phyloP scores from a whole-genome alignment of 2,113 vertebrate species.

The Scopus umbretta region DNA sequence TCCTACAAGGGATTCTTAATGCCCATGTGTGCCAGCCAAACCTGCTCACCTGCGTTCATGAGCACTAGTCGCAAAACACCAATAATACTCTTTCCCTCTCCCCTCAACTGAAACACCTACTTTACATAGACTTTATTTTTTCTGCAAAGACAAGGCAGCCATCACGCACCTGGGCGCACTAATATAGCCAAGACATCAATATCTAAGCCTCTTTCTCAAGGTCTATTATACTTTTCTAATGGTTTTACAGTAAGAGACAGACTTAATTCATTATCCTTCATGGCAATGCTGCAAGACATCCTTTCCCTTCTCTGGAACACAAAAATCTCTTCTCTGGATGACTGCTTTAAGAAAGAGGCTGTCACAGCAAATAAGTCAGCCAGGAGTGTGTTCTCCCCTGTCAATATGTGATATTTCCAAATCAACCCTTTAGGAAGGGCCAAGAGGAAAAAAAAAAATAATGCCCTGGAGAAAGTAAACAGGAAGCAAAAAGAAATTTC shows the following conservation, averaged over 20 bases:
- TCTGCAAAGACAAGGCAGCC: neutral
- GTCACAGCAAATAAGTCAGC: conserved; percentile 21
- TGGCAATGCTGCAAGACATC: conserved; percentile 55
- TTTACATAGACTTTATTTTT: neutral
- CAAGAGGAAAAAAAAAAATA: neutral
- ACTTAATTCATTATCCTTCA: conserved; percentile 75
- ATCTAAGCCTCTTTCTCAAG: conserved; percentile 56
- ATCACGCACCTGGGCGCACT: neutral
- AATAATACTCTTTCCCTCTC: neutral
- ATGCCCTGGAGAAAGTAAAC: neutral
- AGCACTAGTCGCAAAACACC: rapidly evolving
- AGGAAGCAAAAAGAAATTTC: neutral
- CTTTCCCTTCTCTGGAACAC: conserved; percentile 52
- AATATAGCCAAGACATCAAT: neutral
- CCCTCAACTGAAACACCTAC: neutral
- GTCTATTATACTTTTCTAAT: conserved; percentile 69
- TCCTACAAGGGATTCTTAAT: neutral
- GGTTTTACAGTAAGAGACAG: conserved; percentile 69
- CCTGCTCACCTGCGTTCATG: neutral
- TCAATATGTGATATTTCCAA: conserved; percentile 49
- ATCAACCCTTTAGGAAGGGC: conserved; percentile 1
- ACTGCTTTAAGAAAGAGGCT: conserved; percentile 9
- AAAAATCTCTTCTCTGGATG: conserved; percentile 33
- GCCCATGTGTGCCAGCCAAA: neutral
- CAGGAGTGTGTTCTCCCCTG: neutral